Percentiles rank a stretch among this genome's conserved stretches.
phyloP scores from a whole-genome alignment of 1,140 invertebrate species.

The Caenorhabditis remanei region DNA sequence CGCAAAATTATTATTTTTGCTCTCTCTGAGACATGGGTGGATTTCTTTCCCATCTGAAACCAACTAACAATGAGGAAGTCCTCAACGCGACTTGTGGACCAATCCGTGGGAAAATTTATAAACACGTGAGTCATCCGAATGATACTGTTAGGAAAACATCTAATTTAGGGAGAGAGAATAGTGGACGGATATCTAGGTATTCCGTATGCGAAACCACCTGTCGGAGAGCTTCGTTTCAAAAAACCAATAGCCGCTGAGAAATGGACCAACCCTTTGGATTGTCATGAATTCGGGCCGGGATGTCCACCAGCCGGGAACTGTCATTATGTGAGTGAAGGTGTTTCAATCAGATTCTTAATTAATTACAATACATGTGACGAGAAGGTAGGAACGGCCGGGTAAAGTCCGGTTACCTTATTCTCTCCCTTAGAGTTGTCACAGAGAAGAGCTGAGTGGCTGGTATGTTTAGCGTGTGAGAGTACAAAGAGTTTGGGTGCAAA shows the following conservation, averaged over 20 bases:
- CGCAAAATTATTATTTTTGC: too few species aligned
- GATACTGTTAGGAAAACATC: neutral
- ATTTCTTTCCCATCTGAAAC: neutral
- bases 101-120: neutral
- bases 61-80: neutral
- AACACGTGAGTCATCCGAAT: neutral
- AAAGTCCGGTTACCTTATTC: too few species aligned
- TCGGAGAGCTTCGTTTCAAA: constrained; percentile 69
- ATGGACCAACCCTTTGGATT: constrained; percentile 61
- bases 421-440: too few species aligned
- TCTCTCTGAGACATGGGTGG: too few species aligned
- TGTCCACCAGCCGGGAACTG: constrained; percentile 55
- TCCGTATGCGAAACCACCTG: constrained; percentile 70
- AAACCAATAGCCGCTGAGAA: neutral
- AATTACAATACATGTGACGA: too few species aligned
- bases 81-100: neutral
- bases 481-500: too few species aligned
- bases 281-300: constrained; percentile 66
- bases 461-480: too few species aligned
- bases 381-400: too few species aligned
- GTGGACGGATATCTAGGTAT: constrained; percentile 70
- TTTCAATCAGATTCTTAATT: neutral
- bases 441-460: too few species aligned
- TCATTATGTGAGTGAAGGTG: neutral
- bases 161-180: neutral